Base-by-base conservation (phyloP, 2,888 invertebrate species). In the Amaurobius ferox region DNA sequence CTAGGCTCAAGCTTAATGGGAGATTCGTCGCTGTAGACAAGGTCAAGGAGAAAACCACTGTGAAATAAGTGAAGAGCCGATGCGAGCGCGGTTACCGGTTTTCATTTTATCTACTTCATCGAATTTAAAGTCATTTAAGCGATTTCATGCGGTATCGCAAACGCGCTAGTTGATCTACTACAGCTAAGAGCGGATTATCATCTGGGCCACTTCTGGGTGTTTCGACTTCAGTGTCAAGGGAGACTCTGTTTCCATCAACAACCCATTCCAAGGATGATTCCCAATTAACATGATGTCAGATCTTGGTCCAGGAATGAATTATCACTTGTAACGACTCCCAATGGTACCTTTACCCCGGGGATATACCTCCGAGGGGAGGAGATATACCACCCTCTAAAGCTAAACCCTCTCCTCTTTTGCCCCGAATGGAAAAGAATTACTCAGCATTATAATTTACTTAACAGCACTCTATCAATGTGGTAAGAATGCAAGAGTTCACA, bases 241-340 rank as follows among this genome's bases (percentile, higher is more conserved):
- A 23, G 55, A 16, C 44, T 44, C 44, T 44, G 13, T 55, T 83
- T 76, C 55, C 66, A 81, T 87, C 81, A 87, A 78, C 80, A 87
- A 74, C 78, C 73, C 87, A 81, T 87, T 87, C 80, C 70, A 66
- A 44, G 79, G 79, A 80, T 80, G 80, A 87, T 87, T 87, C 77
- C 73, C 81, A 87, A 87, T 87, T 87, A 87, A 80, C 81, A 87
- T 48, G 73, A 78, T 78, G 81, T 87, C 87, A 78, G 77, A 80
- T 68, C 77, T 72, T 35, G 32, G 80, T 70, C 71, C 76, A 32
- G 67, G 76, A 77, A 87, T 87, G 81, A 87, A 81, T 81, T 77
- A 87, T 87, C 87, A 32, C 73, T 78, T 30, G 78, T 78, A 87
- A 87, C 79, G 81, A 79, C 81, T 87, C 87, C 87, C 87, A 9